Evolutionary conservation across 2,888 invertebrate species (phyloP).

Genomic region (Ennomos erosarius): DNA sequence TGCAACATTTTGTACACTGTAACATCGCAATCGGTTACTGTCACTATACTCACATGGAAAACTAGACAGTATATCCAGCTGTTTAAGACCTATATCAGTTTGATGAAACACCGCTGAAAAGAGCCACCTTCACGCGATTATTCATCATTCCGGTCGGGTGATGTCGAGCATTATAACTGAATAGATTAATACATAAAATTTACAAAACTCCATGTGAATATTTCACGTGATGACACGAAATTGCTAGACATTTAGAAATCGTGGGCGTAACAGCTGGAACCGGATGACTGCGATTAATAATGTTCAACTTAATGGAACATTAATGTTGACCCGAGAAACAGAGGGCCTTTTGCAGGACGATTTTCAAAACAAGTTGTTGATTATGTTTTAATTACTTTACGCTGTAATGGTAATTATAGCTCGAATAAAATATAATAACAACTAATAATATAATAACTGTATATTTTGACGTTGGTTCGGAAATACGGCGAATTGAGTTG

Average conservation of each 20-base stretch:
- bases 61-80: conserved; percentile 1
- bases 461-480: no score
- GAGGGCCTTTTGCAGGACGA: conserved; percentile 17
- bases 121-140: conserved; percentile 27
- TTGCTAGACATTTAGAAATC: conserved; percentile 46
- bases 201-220: conserved; percentile 43
- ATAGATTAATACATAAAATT: conserved; percentile 53
- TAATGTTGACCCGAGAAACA: conserved; percentile 19
- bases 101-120: conserved; percentile 7
- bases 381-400: conserved; percentile 10
- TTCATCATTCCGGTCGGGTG: conserved; percentile 49
- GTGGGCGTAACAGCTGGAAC: conserved; percentile 26
- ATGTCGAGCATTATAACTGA: conserved; percentile 45
- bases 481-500: no score
- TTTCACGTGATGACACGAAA: conserved; percentile 42
- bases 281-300: conserved; percentile 24
- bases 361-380: conserved; percentile 16
- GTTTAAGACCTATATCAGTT: conserved; percentile 4
- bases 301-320: conserved; percentile 28
- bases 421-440: no score
- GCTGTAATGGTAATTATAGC: background rate
- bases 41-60: background rate
- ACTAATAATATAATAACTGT: no score
- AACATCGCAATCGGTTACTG: conserved; percentile 23
- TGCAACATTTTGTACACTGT: conserved; percentile 22